A percentile compares a stretch with the other conserved stretches of the same genome.
Conservation (phyloP, 2,888 invertebrate genomes). For the Lathronympha strigana region DNA sequence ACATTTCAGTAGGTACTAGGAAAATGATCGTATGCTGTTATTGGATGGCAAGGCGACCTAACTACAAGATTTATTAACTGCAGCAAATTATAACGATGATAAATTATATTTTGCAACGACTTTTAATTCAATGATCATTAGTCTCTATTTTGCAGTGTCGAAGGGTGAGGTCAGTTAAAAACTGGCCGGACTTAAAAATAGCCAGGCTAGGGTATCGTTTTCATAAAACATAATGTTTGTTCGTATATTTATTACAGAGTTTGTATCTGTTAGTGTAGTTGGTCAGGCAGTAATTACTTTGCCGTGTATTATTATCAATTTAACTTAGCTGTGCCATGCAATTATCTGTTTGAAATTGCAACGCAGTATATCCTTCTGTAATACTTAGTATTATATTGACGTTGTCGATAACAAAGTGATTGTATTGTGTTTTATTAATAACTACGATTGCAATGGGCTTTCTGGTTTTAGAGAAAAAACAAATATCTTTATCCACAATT, state of each 20-base stretch:
- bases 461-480: not conserved
- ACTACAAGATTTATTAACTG: constrained; percentile 61
- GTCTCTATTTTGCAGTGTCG: constrained; percentile 23
- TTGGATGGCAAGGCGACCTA: constrained; percentile 44
- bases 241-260: no score
- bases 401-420: constrained; percentile 1
- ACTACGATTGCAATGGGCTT: not conserved
- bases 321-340: constrained; percentile 19
- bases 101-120: constrained; percentile 8
- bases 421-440: constrained; percentile 9
- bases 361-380: constrained; percentile 18
- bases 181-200: constrained; percentile 1
- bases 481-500: no score
- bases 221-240: constrained; percentile 25
- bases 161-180: constrained; percentile 23
- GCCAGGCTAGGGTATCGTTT: no score
- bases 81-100: constrained; percentile 50
- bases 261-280: constrained; percentile 20
- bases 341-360: constrained; percentile 36
- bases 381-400: not conserved
- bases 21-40: constrained; percentile 45
- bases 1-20: constrained; percentile 17
- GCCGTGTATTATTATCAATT: constrained; percentile 37
- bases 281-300: constrained; percentile 24
- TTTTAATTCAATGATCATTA: constrained; percentile 35